Conservation (phyloP, 2,797 vertebrate genomes). For the Hapalemur alaotrensis region DNA sequence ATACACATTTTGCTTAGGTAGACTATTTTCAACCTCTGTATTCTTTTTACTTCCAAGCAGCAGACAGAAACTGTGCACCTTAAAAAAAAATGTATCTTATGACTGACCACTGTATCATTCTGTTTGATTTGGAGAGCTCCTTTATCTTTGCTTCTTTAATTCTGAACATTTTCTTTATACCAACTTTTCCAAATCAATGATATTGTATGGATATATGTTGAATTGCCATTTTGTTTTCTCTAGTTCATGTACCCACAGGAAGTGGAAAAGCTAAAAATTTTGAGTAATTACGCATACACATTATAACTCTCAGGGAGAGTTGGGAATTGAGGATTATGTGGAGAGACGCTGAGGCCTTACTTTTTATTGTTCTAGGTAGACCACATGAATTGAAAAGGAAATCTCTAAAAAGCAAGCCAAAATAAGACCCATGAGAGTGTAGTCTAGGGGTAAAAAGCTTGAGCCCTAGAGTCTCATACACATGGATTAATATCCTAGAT, state of each 20-base stretch:
- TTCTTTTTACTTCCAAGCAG: not conserved
- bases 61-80: not conserved
- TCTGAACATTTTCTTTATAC: not conserved
- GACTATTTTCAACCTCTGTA: not conserved
- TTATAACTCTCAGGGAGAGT: not conserved
- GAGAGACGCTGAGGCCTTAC: not conserved
- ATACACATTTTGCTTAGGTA: not conserved
- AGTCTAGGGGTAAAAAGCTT: not conserved
- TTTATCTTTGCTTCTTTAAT: not conserved
- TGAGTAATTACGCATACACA: not conserved
- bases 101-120: not conserved
- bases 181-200: not conserved
- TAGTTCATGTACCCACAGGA: not conserved
- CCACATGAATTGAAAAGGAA: not conserved
- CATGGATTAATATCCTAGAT: not conserved
- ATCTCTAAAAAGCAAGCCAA: not conserved
- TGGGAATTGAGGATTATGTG: not conserved
- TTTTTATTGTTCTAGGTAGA: not conserved
- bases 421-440: not conserved
- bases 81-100: not conserved
- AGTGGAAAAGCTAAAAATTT: not conserved
- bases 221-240: not conserved
- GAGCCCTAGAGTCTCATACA: not conserved
- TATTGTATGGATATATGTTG: not conserved
- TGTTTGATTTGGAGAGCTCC: not conserved